These are phyloP conservation scores for Agrypnus murinus DNA, from an alignment of 2,888 invertebrate species.

Conservation along the genomic window DNA sequence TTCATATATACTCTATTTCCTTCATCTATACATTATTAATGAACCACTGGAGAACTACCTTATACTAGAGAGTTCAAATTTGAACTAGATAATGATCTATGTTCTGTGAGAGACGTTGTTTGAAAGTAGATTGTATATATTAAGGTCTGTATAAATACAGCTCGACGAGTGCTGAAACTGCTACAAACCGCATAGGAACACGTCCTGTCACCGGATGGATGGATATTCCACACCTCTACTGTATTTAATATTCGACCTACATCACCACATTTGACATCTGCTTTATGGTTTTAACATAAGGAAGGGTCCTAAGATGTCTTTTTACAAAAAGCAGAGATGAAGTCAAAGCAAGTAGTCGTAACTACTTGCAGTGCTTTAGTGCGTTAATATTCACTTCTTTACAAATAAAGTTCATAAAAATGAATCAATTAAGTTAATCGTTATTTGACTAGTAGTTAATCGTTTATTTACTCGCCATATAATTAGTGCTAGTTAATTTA, in stretches of 20 bases:
- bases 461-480: too few relatives aligned
- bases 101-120: constrained; percentile 5
- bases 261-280: constrained; percentile 32
- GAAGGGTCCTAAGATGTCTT: neutral
- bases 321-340: too few relatives aligned
- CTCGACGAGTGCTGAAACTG: constrained; percentile 9
- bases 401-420: too few relatives aligned
- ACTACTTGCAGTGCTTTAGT: too few relatives aligned
- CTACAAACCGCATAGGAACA: constrained; percentile 12
- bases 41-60: constrained; percentile 35
- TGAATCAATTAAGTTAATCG: too few relatives aligned
- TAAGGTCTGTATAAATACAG: constrained; percentile 21
- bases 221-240: neutral
- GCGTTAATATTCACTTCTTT: too few relatives aligned
- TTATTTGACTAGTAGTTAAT: too few relatives aligned
- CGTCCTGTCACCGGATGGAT: constrained; percentile 6
- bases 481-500: too few relatives aligned
- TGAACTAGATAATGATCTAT: constrained; percentile 31
- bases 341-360: too few relatives aligned
- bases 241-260: constrained; percentile 35
- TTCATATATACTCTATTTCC: constrained; percentile 19
- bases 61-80: constrained; percentile 33
- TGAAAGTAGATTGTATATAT: constrained; percentile 32
- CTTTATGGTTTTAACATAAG: constrained; percentile 3
- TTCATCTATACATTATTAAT: constrained; percentile 40